Evolutionary conservation across 2,113 vertebrate genomes (phyloP).

Genomic region (Caranx ignobilis): DNA sequence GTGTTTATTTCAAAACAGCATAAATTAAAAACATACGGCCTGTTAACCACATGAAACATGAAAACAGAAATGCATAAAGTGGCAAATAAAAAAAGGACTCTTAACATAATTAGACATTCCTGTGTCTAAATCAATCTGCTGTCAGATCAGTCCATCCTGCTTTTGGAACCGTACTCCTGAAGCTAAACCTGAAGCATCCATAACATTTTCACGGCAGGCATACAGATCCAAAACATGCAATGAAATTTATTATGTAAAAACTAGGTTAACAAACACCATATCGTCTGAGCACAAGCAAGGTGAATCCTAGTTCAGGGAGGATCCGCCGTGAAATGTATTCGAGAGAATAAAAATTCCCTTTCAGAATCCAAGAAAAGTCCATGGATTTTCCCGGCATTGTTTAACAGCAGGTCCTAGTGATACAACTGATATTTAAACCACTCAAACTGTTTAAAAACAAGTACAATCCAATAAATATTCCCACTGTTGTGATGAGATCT

Average conservation of each 20-base stretch:
- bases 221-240: slow-evolving; percentile 3
- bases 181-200: slow-evolving; percentile 1
- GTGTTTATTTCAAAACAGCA: slow-evolving; percentile 76
- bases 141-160: slow-evolving; percentile 39
- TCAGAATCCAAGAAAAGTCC: slow-evolving; percentile 28
- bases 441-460: slow-evolving; percentile 30
- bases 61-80: slow-evolving; percentile 55
- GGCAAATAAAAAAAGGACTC: slow-evolving; percentile 50
- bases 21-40: slow-evolving; percentile 82
- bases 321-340: slow-evolving; percentile 15
- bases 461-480: slow-evolving; percentile 20
- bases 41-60: slow-evolving; percentile 61
- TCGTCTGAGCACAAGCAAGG: background rate
- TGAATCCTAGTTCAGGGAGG: slow-evolving; percentile 30
- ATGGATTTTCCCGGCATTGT: slow-evolving; percentile 46
- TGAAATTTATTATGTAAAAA: slow-evolving; percentile 22
- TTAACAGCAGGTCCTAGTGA: background rate
- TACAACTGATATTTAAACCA: slow-evolving; percentile 50
- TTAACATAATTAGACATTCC: slow-evolving; percentile 55
- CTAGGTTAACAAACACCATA: slow-evolving; percentile 40
- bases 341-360: slow-evolving; percentile 37
- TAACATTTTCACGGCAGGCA: background rate
- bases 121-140: slow-evolving; percentile 52
- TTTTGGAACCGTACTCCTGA: background rate
- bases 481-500: background rate